Evolutionary conservation across 2,797 vertebrate genomes (phyloP).

Genomic region (Miichthys miiuy): DNA sequence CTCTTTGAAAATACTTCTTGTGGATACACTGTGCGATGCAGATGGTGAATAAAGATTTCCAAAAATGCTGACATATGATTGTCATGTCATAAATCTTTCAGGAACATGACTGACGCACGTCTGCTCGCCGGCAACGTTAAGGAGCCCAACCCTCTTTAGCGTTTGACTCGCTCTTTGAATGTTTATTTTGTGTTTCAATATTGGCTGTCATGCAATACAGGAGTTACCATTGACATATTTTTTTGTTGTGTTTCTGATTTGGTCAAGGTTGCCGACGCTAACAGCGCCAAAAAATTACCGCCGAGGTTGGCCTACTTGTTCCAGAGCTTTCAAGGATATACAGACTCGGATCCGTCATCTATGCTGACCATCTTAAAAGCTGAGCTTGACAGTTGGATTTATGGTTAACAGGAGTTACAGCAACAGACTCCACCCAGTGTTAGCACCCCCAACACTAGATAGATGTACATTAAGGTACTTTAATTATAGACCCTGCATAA

Average conservation of each 20-base stretch:
- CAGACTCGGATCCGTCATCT: neutral
- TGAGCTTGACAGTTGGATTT: neutral
- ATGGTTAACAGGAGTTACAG: neutral
- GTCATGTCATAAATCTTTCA: slow-evolving; percentile 36
- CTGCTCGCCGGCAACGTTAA: slow-evolving; percentile 1
- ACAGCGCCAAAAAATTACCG: neutral
- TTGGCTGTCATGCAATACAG: too few species aligned
- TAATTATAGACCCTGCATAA: neutral
- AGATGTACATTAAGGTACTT: neutral
- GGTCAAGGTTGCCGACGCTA: too few species aligned
- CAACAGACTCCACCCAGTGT: neutral
- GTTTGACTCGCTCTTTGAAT: too few species aligned
- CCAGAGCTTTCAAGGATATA: neutral
- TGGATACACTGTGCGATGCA: slow-evolving; percentile 4
- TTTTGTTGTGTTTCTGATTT: too few species aligned
- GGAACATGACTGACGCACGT: neutral
- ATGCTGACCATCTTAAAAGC: neutral
- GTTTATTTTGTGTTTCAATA: too few species aligned
- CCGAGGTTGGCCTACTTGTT: neutral
- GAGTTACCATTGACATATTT: too few species aligned
- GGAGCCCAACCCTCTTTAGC: too few species aligned
- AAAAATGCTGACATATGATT: slow-evolving; percentile 2
- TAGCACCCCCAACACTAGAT: neutral
- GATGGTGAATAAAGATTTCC: slow-evolving; percentile 16
- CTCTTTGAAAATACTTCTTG: neutral